Base-by-base conservation (phyloP, 2,888 invertebrate genomes). In the Phorcus lineatus region DNA sequence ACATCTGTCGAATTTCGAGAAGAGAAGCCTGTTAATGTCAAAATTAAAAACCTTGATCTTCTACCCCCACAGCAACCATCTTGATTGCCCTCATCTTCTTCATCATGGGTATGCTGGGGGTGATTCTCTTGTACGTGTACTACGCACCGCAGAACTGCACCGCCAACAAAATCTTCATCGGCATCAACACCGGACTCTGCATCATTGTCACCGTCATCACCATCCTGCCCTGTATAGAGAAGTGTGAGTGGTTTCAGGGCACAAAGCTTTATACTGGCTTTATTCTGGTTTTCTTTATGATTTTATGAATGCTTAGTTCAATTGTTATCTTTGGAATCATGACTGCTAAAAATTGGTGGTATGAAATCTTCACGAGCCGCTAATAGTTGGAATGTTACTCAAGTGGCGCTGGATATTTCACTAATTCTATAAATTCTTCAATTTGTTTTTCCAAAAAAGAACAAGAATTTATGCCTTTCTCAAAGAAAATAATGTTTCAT, bases 131-230 rank as follows among this genome's bases (percentile, higher is more conserved):
- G 28, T 92, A 91, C 81, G 85, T 91, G 77, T 93, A 92, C 85
- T 92, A 93, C 6, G 85, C 88, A 11, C 83, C 85, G 13, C 86
- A 90, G 40, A 91, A 90, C 31, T 94, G 94, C 82, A 82, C 84
- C 17, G 90, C 91, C 74, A 94, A 94, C 86, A 92, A 93, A 81
- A 89, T 93, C 53, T 93, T 94, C 81, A 92, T 94, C 28, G 90
- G 92, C 16, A 87, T 93, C 78, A 94, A 93, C 85, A 90, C 90
- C 11, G 91, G 91, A 9, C 88, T 93, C 0, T 94, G 93, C 85
- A 82, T 92, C 17, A 31, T 94, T 7, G 86, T 93, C 55, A 90
- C 92, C 7, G 85, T 93, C 79, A 83, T 94, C 57, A 93, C 94
- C 13, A 84, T 93, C 3, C 86, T 93, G 66, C 93, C 93, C 0